Evolutionary conservation across 2,797 vertebrate species (phyloP).

Genomic region (Pseudochirops corinnae): DNA sequence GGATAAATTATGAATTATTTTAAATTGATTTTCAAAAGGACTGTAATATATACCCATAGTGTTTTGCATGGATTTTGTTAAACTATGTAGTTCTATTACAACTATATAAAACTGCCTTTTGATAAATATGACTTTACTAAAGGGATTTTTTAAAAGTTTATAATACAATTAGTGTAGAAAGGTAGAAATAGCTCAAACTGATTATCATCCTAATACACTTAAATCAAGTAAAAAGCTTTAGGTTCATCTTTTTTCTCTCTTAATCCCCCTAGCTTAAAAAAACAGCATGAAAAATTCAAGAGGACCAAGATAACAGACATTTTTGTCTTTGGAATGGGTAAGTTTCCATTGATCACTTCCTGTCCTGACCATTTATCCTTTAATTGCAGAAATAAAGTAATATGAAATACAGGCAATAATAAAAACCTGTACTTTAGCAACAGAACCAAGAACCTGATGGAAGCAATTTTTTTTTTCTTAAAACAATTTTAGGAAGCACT

Average conservation of each 20-base stretch:
- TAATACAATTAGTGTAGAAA: not conserved
- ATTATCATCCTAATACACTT: not conserved
- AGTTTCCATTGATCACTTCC: not conserved
- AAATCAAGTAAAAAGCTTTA: not conserved
- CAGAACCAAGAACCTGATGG: not conserved
- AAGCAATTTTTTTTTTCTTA: not conserved
- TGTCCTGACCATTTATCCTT: not conserved
- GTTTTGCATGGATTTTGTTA: conserved; percentile 34
- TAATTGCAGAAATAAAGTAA: conserved; percentile 37
- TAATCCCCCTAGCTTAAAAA: not conserved
- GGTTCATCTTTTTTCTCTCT: not conserved
- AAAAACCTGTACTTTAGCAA: not conserved
- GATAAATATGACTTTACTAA: not conserved
- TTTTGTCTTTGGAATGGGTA: accelerated
- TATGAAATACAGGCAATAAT: not conserved
- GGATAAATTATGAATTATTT: not conserved
- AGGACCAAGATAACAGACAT: not conserved
- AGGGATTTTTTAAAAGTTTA: conserved; percentile 13
- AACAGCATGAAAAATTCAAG: conserved; percentile 6
- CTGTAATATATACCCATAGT: not conserved
- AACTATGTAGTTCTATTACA: conserved; percentile 27
- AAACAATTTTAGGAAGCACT: conserved; percentile 1
- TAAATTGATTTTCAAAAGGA: conserved; percentile 32
- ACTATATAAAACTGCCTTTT: conserved; percentile 46
- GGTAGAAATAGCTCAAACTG: conserved; percentile 33